phyloP scores from a whole-genome alignment of 1,140 invertebrate species.

The Drosophila quadrilineata region DNA sequence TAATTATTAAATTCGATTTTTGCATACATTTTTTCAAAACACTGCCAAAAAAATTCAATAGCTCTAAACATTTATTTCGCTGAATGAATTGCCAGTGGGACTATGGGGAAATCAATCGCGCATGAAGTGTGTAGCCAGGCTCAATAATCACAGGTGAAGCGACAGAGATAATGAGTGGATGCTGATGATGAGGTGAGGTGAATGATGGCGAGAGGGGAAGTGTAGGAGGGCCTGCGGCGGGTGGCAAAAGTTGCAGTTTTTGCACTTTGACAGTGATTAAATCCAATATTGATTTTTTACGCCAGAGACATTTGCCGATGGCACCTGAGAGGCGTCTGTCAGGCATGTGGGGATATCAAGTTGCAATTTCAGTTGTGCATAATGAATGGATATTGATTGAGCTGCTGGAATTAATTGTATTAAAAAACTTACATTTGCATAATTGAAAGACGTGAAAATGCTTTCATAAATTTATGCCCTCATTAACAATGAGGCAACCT shows the following conservation, averaged over 20 bases:
- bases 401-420: constrained; percentile 39
- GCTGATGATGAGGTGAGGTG: background rate
- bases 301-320: background rate
- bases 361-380: constrained; percentile 38
- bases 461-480: background rate
- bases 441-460: constrained; percentile 19
- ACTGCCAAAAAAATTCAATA: background rate
- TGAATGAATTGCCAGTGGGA: constrained; percentile 13
- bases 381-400: constrained; percentile 57
- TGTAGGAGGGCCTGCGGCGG: constrained; percentile 27
- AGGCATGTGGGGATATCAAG: background rate
- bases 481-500: constrained; percentile 12
- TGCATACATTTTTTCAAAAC: constrained; percentile 43
- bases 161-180: background rate
- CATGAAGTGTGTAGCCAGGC: constrained; percentile 37
- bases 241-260: constrained; percentile 40
- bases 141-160: constrained; percentile 62
- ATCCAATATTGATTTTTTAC: constrained; percentile 67
- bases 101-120: constrained; percentile 61
- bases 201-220: background rate
- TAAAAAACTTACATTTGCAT: constrained; percentile 35
- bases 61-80: constrained; percentile 27
- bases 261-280: constrained; percentile 60
- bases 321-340: constrained; percentile 1
- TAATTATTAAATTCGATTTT: constrained; percentile 74